Conservation (phyloP, 1,140 invertebrate species). For the Mizuhopecten yessoensis region DNA sequence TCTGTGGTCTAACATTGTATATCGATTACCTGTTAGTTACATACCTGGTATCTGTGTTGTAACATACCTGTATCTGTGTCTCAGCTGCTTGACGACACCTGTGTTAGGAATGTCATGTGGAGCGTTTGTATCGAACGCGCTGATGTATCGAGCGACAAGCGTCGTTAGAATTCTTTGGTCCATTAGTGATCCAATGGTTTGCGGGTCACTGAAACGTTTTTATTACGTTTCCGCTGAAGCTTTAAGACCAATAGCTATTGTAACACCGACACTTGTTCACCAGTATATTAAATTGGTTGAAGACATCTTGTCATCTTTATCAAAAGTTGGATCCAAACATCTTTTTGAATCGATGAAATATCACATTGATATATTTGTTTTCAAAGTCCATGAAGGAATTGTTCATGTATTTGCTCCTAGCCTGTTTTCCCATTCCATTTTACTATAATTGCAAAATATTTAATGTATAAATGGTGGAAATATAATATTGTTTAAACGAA, state of each 20-base stretch:
- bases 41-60: too few relatives aligned
- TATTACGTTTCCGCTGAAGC: neutral
- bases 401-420: too few relatives aligned
- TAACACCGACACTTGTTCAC: neutral
- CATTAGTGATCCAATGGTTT: neutral
- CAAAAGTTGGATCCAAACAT: too few relatives aligned
- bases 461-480: too few relatives aligned
- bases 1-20: neutral
- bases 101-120: neutral
- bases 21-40: neutral
- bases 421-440: too few relatives aligned
- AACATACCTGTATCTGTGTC: neutral
- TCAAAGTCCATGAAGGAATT: too few relatives aligned
- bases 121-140: slow-evolving; percentile 1
- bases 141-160: neutral
- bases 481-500: too few relatives aligned
- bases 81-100: neutral
- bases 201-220: slow-evolving; percentile 3
- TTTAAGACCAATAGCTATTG: neutral
- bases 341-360: too few relatives aligned
- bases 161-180: neutral
- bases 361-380: too few relatives aligned
- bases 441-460: too few relatives aligned
- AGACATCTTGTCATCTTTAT: too few relatives aligned
- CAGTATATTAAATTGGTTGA: too few relatives aligned